These are phyloP conservation scores for Iguana delicatissima DNA, from an alignment of 2,797 vertebrate species.

Conservation along the genomic window DNA sequence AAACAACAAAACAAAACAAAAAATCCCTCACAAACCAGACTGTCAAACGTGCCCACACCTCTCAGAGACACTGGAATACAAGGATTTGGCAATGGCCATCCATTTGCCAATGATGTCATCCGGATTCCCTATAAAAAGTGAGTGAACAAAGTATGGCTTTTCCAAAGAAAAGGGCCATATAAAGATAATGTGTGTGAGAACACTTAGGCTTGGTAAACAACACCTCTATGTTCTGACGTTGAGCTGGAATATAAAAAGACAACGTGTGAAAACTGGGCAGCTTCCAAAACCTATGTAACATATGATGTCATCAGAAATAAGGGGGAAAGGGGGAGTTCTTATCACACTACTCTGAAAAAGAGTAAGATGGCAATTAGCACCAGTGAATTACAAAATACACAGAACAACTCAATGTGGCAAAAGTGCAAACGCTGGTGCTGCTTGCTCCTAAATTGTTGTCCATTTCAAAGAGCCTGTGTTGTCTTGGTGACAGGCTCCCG, in stretches of 20 bases:
- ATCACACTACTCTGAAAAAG: background rate
- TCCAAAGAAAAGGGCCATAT: background rate
- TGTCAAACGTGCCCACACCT: too few species aligned
- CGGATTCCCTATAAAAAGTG: conserved; percentile 7
- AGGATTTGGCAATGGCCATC: background rate
- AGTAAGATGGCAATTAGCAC: background rate
- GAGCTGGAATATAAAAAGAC: background rate
- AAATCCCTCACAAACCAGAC: too few species aligned
- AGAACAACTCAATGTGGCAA: background rate
- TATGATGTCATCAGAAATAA: conserved; percentile 2
- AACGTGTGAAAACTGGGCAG: background rate
- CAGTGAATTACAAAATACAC: background rate
- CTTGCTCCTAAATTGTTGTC: too few species aligned
- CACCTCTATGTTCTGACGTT: background rate
- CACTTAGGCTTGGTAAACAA: background rate
- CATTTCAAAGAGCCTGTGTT: too few species aligned
- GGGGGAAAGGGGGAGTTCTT: background rate
- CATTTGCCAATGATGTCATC: background rate
- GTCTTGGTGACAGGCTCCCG: too few species aligned
- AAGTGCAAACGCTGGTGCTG: background rate
- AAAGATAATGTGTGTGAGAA: background rate
- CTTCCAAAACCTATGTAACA: background rate
- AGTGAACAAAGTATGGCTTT: background rate
- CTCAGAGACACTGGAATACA: background rate
- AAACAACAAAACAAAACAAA: background rate